These are phyloP conservation scores for Ifrita kowaldi DNA, from an alignment of 2,113 vertebrate species.

Conservation along the genomic window DNA sequence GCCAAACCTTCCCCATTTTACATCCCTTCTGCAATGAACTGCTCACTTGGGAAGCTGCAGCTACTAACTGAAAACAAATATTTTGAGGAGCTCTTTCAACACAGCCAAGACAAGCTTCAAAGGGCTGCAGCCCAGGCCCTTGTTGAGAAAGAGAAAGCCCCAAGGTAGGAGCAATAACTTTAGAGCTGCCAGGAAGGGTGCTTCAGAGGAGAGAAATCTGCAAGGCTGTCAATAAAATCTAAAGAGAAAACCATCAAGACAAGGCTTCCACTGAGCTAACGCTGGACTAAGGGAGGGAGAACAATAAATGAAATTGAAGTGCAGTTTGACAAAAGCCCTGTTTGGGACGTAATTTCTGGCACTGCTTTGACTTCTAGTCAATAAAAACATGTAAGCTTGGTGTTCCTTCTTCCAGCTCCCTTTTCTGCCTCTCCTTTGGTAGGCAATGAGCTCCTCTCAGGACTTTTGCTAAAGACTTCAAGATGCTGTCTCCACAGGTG, in stretches of 20 bases:
- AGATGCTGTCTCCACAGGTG: background rate
- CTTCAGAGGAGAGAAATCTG: constrained; percentile 45
- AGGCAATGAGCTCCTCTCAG: background rate
- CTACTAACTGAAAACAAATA: constrained; percentile 17
- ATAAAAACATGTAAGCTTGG: background rate
- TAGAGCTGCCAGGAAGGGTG: constrained; percentile 31
- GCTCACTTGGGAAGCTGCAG: background rate
- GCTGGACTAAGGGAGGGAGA: background rate
- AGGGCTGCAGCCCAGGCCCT: constrained; percentile 18
- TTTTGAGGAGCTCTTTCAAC: constrained; percentile 42
- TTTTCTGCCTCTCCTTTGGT: background rate
- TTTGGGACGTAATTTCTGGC: background rate
- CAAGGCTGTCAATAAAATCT: constrained; percentile 49
- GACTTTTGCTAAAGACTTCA: background rate
- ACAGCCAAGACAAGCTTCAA: background rate
- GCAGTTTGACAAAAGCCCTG: background rate
- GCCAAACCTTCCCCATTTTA: background rate
- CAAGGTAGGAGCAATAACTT: constrained; percentile 9
- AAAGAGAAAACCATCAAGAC: constrained; percentile 28
- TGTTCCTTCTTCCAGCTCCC: background rate
- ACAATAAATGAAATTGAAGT: background rate
- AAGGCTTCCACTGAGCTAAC: background rate
- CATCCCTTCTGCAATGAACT: background rate
- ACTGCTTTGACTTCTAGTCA: constrained; percentile 19
- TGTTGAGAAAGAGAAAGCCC: constrained; percentile 17